Evolutionary conservation across 2,113 vertebrate species (phyloP).

Genomic region (Porphyrio hochstetteri): DNA sequence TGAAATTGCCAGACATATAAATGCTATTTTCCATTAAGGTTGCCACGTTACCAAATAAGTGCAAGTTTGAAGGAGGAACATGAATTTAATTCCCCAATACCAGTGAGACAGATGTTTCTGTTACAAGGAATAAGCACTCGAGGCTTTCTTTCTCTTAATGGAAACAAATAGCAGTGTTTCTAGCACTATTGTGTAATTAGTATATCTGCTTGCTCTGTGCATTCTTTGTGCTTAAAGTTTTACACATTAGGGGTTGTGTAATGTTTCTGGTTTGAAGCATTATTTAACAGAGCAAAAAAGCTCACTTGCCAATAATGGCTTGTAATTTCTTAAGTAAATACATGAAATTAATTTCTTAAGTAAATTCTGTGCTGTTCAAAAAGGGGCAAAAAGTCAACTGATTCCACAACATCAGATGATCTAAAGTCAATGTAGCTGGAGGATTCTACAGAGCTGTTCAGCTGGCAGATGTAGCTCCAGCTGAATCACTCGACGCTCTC

Average conservation of each 20-base stretch:
- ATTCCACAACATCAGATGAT: not conserved
- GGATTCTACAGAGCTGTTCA: not conserved
- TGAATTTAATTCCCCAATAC: conserved; percentile 23
- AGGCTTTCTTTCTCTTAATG: conserved; percentile 18
- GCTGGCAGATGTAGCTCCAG: not conserved
- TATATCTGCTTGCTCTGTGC: not conserved
- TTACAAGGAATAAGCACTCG: conserved; percentile 1
- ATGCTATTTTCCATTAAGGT: conserved; percentile 40
- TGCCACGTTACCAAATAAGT: conserved; percentile 46
- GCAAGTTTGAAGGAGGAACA: conserved; percentile 7
- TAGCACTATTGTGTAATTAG: conserved; percentile 1
- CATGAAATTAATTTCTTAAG: not conserved
- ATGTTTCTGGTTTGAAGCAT: not conserved
- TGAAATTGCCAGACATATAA: conserved; percentile 3
- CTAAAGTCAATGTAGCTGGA: not conserved
- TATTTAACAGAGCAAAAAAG: not conserved
- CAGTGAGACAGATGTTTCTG: conserved; percentile 44
- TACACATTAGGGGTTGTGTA: not conserved
- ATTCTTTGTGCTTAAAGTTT: not conserved
- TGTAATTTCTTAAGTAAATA: conserved; percentile 17
- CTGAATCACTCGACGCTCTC: not conserved
- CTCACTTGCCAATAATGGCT: not conserved
- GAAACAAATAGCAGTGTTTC: not conserved
- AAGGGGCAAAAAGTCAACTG: not conserved
- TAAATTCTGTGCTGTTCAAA: not conserved